Percentiles rank a stretch among this genome's conserved stretches.
Conservation (phyloP, 2,888 invertebrate species). For the Melinaea marsaeus region DNA sequence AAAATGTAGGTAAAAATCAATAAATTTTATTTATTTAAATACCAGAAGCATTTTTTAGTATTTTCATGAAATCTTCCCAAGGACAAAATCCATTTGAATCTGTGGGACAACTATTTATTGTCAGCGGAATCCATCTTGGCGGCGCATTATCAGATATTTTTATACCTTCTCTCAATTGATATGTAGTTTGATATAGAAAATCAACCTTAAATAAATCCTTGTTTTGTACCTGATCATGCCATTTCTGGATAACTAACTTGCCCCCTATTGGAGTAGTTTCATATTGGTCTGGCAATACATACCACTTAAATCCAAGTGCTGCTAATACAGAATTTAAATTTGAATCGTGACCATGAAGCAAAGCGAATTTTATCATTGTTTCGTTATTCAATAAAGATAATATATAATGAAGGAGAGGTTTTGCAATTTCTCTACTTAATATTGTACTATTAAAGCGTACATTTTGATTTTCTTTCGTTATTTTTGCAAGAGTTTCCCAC, state of each 20-base stretch:
- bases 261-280: constrained; percentile 61
- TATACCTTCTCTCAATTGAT: constrained; percentile 47
- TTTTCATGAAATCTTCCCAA: constrained; percentile 45
- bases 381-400: constrained; percentile 35
- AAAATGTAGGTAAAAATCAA: neutral
- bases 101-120: constrained; percentile 42
- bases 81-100: constrained; percentile 48
- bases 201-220: constrained; percentile 51
- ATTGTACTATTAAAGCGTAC: constrained; percentile 50
- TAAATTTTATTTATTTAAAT: neutral
- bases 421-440: constrained; percentile 45
- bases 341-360: constrained; percentile 61
- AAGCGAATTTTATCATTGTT: constrained; percentile 41
- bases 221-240: constrained; percentile 41
- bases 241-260: constrained; percentile 62
- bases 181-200: constrained; percentile 50
- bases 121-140: constrained; percentile 44
- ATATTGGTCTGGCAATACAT: constrained; percentile 45
- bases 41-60: constrained; percentile 24
- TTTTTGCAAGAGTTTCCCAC: constrained; percentile 46
- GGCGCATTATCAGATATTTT: constrained; percentile 42
- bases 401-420: constrained; percentile 49
- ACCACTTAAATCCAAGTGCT: constrained; percentile 47
- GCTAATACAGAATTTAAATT: constrained; percentile 50
- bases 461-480: constrained; percentile 48